phyloP scores from a whole-genome alignment of 2,888 invertebrate species.

The Fissipunctia ypsillon region DNA sequence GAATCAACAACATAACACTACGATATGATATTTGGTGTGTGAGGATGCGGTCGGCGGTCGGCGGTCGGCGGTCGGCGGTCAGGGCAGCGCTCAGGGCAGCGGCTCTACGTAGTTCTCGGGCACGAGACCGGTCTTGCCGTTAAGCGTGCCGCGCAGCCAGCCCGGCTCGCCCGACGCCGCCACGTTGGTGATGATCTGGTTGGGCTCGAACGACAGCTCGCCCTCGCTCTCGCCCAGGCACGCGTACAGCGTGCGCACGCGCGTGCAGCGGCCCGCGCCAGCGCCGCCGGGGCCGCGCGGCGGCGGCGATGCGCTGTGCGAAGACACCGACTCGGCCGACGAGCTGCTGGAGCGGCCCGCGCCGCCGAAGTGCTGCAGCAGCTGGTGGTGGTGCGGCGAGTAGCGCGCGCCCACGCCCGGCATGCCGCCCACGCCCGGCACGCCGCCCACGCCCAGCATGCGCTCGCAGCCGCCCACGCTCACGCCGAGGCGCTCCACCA shows the following conservation, averaged over 20 bases:
- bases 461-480: constrained; percentile 57
- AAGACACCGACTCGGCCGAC: constrained; percentile 95
- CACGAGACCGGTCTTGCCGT: constrained; percentile 97
- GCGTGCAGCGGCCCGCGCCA: constrained; percentile 83
- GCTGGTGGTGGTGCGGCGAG: constrained; percentile 85
- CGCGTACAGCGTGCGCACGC: constrained; percentile 98
- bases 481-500: constrained; percentile 55
- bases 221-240: constrained; percentile 99
- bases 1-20: constrained; percentile 82
- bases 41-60: background rate
- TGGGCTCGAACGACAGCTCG: constrained; percentile 99
- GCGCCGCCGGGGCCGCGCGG: constrained; percentile 82
- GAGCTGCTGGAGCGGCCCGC: constrained; percentile 90
- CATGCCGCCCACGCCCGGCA: constrained; percentile 46
- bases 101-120: constrained; percentile 99
- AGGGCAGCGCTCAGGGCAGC: constrained; percentile 92
- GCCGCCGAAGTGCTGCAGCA: constrained; percentile 80
- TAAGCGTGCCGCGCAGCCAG: constrained; percentile 98
- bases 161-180: constrained; percentile 98
- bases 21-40: constrained; percentile 72
- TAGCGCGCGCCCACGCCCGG: constrained; percentile 72
- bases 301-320: constrained; percentile 86
- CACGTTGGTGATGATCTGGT: constrained; percentile 99
- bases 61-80: too few relatives aligned
- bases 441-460: constrained; percentile 51